Evolutionary conservation across 2,888 invertebrate genomes (phyloP), one percentile per base, ranked within the genome.

Genomic region (Hemicrepidius hirtus): DNA sequence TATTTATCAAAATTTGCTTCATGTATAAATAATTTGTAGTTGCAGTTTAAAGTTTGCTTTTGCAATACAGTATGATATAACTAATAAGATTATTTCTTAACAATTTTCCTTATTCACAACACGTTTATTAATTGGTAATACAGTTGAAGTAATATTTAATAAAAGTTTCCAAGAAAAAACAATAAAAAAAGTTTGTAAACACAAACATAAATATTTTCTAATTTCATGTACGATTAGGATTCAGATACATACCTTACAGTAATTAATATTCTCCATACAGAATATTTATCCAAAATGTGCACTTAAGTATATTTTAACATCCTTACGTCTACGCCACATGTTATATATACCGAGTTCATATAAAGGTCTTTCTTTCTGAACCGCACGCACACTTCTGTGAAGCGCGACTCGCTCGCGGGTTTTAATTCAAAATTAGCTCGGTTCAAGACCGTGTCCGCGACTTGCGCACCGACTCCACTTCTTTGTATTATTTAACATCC

Each of bases 361-460:
- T 63, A 64, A 59, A 68, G 65, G 68, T 78, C 76, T 68, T 62
- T 66, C 71, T 75, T 50, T 68, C 32, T 53, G 69, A 77, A 73
- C 78, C 72, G 76, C 78, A 76, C 73, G 74, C 78, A 77, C 75
- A 74, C 77, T 78, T 79, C 76, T 79, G 78, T 75, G 76, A 77
- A 76, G 75, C 77, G 78, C 77, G 76, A 80, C 78, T 79, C 76
- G 67, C 75, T 74, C 75, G 78, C 78, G 78, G 76, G 76, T 77
- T 80, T 79, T 79, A 78, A 79, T 80, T 80, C 79, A 78, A 80
- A 81, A 80, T 80, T 81, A 80, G 80, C 77, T 77, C 74, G 74
- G 75, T 75, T 71, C 72, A 73, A 77, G 77, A 63, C 75, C 76
- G 78, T 76, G 73, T 76, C 68, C 72, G 73, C 73, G 78, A 71